A percentile compares a stretch with the other conserved stretches of the same genome.
phyloP scores from a whole-genome alignment of 2,113 vertebrate genomes.

The Nothocercus julius region DNA sequence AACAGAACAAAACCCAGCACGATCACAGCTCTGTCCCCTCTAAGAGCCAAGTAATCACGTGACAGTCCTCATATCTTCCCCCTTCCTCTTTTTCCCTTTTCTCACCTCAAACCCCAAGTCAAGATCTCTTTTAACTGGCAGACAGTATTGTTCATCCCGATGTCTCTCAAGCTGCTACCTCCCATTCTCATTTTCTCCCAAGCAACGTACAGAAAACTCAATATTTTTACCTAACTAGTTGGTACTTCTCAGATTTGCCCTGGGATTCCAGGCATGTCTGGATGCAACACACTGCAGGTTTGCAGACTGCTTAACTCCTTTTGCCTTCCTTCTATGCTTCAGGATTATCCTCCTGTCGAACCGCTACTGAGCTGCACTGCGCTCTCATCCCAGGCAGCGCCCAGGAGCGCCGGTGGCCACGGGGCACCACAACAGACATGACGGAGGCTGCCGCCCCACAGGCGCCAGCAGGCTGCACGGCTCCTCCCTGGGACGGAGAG shows the following conservation, averaged over 20 bases:
- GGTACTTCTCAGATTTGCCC: neutral
- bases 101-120: neutral
- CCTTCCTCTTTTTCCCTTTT: neutral
- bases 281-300: neutral
- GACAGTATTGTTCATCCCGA: neutral
- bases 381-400: neutral
- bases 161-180: rapidly evolving
- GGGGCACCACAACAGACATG: rapidly evolving
- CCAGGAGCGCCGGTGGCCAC: neutral
- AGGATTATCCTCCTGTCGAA: neutral
- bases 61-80: neutral
- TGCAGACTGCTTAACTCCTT: neutral
- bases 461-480: neutral
- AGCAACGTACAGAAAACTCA: neutral
- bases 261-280: neutral
- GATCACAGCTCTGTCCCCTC: rapidly evolving
- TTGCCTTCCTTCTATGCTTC: neutral
- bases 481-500: neutral
- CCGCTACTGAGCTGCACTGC: neutral
- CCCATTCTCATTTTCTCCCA: neutral
- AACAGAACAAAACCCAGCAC: neutral
- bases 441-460: neutral
- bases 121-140: neutral
- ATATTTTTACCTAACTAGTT: neutral
- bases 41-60: rapidly evolving